phyloP scores from a whole-genome alignment of 2,113 vertebrate species.

The Podiceps cristatus region DNA sequence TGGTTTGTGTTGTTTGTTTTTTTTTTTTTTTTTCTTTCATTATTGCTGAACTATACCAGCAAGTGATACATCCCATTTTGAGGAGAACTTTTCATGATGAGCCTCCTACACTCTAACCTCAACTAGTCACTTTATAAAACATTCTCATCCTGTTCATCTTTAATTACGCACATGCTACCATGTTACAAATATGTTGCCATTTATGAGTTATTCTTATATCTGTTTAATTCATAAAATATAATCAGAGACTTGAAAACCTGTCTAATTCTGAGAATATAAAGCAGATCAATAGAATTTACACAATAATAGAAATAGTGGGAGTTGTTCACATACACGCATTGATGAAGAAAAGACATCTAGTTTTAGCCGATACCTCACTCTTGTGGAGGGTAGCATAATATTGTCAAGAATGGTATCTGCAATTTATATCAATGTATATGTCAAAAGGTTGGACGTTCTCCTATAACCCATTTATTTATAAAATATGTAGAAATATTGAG shows the following conservation, averaged over 20 bases:
- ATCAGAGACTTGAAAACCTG: not conserved
- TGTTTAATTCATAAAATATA: not conserved
- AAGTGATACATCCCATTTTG: not conserved
- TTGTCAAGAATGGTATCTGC: not conserved
- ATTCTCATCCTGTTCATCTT: not conserved
- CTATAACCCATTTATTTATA: not conserved
- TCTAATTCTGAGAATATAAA: not conserved
- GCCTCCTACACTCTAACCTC: not conserved
- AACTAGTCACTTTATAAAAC: not conserved
- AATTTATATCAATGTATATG: not conserved
- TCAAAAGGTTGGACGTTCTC: not conserved
- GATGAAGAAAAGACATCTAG: not conserved
- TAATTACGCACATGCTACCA: not conserved
- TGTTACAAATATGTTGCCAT: not conserved
- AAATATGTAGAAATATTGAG: not conserved
- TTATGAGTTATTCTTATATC: not conserved
- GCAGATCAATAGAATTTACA: not conserved
- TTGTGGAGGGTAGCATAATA: not conserved
- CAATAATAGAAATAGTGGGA: not conserved
- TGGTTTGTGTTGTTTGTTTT: too few relatives aligned
- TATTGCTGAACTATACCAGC: not conserved
- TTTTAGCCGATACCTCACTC: not conserved
- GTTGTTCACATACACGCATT: not conserved
- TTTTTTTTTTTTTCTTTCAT: not conserved
- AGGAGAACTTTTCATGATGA: not conserved